Base-by-base conservation (phyloP, 2,797 vertebrate genomes). In the Emydoidea blandingii region DNA sequence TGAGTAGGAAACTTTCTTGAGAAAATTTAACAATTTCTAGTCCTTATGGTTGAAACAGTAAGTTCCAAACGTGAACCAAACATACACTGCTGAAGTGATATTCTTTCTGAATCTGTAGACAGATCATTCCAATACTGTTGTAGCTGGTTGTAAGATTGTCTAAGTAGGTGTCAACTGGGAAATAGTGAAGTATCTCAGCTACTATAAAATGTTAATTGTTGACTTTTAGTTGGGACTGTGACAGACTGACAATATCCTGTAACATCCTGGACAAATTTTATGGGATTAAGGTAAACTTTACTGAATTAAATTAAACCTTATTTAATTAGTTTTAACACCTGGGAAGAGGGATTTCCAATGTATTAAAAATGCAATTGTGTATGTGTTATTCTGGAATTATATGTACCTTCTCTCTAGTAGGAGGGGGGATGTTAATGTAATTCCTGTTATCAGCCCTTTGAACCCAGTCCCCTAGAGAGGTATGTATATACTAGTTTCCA, bases 151-250 rank as follows among this genome's bases (percentile, higher is more conserved):
- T 31, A 7, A 87, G 50, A 79, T 41, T 91, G n/a, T 54, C 72
- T 29, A 21, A 19, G 62, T 81, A 87, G 93, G 6, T 31, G 49
- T 78, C 44, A 76, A 49, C 0, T 12, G 34, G 83, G 85, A 91
- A 54, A 14, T 18, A 47, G 76, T 76, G 62, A 0, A 78, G 89
- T 5, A 1, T 3, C 34, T 65, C 57, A 0, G 0, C 9, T 14
- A 5, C 89, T 59, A 29, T 47, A 52, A 34, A 87, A 92, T 19
- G 11, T 34, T 31, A 15, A 12, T 53, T 86, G 53, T 65, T 53
- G 2, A 50, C 79, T 29, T 80, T 41, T 49, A 52, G 15, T 37
- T 8, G 18, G 90, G 89, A 79, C 81, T 47, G 37, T 81, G 54
- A 56, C 47, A 34, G 88, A 90, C 50, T 84, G 88, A 53, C 83